phyloP scores from a whole-genome alignment of 2,888 invertebrate genomes.

The Trissonchulus sp. region DNA sequence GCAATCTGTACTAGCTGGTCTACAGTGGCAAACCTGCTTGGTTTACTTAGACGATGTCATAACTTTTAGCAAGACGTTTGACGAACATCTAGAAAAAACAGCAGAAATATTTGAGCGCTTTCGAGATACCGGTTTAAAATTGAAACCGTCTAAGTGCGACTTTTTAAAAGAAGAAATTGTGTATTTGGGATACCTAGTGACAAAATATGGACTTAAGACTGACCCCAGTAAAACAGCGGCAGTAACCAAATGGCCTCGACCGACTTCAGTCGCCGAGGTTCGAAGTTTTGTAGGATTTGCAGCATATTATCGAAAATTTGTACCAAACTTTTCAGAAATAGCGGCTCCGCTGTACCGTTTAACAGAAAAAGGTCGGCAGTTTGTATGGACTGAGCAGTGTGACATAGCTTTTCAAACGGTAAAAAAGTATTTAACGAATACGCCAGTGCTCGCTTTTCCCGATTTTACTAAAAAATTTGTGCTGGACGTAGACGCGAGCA shows the following conservation, averaged over 20 bases:
- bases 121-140: not conserved
- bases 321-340: too few relatives aligned
- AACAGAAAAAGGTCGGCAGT: too few relatives aligned
- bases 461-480: too few relatives aligned
- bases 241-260: not conserved
- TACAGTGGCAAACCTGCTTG: constrained; percentile 19
- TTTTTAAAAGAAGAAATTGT: not conserved
- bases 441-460: too few relatives aligned
- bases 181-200: constrained; percentile 13
- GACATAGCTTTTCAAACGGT: too few relatives aligned
- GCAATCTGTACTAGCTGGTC: too few relatives aligned
- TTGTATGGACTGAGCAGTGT: too few relatives aligned
- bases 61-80: not conserved
- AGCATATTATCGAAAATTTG: constrained; percentile 21
- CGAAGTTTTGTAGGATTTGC: constrained; percentile 23
- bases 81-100: not conserved
- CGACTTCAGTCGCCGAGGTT: not conserved
- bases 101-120: constrained; percentile 1
- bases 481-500: too few relatives aligned
- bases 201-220: not conserved
- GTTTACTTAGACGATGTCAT: constrained; percentile 19
- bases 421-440: too few relatives aligned
- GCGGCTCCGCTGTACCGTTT: too few relatives aligned
- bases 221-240: constrained; percentile 18
- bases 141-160: too few relatives aligned